Conservation (phyloP, 2,888 invertebrate species). For the Dinocampus coccinellae region DNA sequence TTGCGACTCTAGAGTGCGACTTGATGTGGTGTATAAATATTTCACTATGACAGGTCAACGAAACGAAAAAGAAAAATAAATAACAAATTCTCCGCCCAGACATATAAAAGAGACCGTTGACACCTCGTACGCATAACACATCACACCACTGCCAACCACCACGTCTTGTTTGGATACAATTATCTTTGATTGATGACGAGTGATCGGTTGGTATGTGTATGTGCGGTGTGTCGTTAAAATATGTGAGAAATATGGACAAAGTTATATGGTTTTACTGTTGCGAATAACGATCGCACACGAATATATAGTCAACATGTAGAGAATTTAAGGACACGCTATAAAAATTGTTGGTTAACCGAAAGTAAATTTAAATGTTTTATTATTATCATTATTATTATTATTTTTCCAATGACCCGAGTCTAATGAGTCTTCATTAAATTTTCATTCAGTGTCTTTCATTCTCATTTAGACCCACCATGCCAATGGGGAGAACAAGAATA, state of each 20-base stretch:
- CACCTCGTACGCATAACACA: not conserved
- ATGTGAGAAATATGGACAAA: slow-evolving; percentile 1
- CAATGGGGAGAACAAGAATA: not conserved
- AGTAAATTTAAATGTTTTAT: not conserved
- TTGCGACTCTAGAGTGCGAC: slow-evolving; percentile 10
- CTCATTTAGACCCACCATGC: not conserved
- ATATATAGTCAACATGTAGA: slow-evolving; percentile 1
- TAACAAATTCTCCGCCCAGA: not conserved
- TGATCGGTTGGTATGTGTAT: not conserved
- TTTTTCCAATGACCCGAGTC: not conserved
- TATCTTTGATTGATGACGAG: slow-evolving; percentile 27
- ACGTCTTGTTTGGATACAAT: slow-evolving; percentile 18
- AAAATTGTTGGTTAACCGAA: slow-evolving; percentile 20
- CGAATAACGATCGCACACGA: slow-evolving; percentile 12
- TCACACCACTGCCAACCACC: not conserved
- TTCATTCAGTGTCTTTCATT: not conserved
- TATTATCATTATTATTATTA: not conserved
- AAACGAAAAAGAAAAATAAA: not conserved
- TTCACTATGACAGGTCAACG: slow-evolving; percentile 7
- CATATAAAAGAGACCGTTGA: not conserved
- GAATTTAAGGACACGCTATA: slow-evolving; percentile 1
- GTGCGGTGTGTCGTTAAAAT: slow-evolving; percentile 2
- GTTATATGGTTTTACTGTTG: not conserved
- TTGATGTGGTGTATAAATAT: slow-evolving; percentile 12
- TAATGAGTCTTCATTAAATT: not conserved